These are phyloP conservation scores for Geophilus truncorum DNA, from an alignment of 2,888 invertebrate species.

Conservation along the genomic window DNA sequence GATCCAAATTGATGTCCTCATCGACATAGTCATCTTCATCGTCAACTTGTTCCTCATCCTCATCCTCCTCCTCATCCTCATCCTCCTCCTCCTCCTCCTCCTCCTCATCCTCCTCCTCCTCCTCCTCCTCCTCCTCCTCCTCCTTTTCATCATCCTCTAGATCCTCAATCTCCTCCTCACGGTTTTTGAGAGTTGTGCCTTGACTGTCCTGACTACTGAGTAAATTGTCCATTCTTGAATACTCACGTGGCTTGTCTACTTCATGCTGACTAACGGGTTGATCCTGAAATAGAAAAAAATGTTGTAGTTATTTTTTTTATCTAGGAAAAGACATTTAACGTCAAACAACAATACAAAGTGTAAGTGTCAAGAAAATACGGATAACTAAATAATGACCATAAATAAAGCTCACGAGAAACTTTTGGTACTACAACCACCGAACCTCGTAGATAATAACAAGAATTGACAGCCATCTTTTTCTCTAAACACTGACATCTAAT, in stretches of 20 bases:
- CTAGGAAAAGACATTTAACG: neutral
- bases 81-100: slow-evolving; percentile 39
- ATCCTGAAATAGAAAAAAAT: neutral
- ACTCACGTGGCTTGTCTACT: slow-evolving; percentile 38
- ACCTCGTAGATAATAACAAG: too few species aligned
- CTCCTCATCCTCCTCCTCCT: slow-evolving; percentile 38
- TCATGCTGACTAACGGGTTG: slow-evolving; percentile 29
- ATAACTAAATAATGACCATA: too few species aligned
- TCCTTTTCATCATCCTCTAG: slow-evolving; percentile 35
- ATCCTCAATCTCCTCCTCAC: slow-evolving; percentile 35
- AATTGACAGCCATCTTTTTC: too few species aligned
- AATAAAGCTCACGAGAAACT: too few species aligned
- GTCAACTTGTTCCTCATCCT: slow-evolving; percentile 38
- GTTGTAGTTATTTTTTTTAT: neutral
- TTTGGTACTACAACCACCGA: too few species aligned
- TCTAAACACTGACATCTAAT: too few species aligned
- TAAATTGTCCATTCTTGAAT: slow-evolving; percentile 37
- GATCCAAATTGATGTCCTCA: slow-evolving; percentile 31
- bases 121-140: slow-evolving; percentile 34
- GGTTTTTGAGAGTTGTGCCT: slow-evolving; percentile 25
- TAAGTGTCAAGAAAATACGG: too few species aligned
- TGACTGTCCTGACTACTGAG: slow-evolving; percentile 37
- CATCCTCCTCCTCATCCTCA: slow-evolving; percentile 38
- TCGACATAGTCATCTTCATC: neutral
- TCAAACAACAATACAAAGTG: neutral